phyloP scores from a whole-genome alignment of 2,113 vertebrate genomes.

The Microcebus murinus region DNA sequence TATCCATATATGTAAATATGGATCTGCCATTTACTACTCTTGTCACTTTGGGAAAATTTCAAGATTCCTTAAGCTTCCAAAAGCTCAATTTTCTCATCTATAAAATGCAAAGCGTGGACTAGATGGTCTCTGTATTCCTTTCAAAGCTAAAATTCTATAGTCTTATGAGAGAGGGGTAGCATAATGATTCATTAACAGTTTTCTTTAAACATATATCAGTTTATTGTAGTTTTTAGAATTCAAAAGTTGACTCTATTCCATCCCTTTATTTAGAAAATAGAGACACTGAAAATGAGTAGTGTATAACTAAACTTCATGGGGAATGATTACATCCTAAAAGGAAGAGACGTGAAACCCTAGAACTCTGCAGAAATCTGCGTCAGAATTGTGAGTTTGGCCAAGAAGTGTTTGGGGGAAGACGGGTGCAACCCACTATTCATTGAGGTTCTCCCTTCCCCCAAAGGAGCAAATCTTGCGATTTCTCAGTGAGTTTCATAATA shows the following conservation, averaged over 20 bases:
- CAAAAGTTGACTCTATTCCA: neutral
- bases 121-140: neutral
- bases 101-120: neutral
- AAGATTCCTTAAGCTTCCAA: neutral
- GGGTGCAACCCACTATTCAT: neutral
- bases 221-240: constrained; percentile 8
- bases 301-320: neutral
- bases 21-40: neutral
- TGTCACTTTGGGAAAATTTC: neutral
- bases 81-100: neutral
- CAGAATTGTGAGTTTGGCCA: neutral
- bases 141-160: constrained; percentile 24
- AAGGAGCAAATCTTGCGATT: neutral
- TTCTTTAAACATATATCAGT: neutral
- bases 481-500: neutral
- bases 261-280: constrained; percentile 45
- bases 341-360: neutral
- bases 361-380: neutral
- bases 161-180: neutral
- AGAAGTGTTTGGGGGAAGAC: neutral
- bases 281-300: neutral
- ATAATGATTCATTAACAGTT: neutral
- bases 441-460: neutral
- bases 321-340: neutral
- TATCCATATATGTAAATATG: neutral